Evolutionary conservation across 1,140 invertebrate genomes (phyloP).

Genomic region (Choristoneura fumiferana): DNA sequence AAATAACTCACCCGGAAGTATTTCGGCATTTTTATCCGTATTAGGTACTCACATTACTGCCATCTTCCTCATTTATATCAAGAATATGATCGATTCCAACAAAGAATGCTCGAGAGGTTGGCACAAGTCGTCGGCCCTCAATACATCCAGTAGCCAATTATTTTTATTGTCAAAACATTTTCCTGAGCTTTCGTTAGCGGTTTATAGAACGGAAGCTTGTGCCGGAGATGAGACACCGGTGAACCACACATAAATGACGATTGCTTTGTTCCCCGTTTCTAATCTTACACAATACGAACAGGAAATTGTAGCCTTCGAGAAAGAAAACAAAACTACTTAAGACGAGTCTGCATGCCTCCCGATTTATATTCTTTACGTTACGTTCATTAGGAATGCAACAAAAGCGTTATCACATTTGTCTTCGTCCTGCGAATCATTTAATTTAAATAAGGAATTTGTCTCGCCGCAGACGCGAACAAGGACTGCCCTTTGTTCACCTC

Average conservation of each 20-base stretch:
- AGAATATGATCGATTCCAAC: too few relatives aligned
- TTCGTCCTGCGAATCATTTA: constrained; percentile 12
- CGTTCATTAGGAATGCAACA: constrained; percentile 1
- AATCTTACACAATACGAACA: background rate
- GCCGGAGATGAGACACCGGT: constrained; percentile 3
- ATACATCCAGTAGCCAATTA: too few relatives aligned
- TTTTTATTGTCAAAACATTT: constrained; percentile 6
- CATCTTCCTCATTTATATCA: too few relatives aligned
- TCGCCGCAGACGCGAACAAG: background rate
- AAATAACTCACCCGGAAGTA: too few relatives aligned
- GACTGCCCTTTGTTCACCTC: too few relatives aligned
- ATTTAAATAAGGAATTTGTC: constrained; percentile 4
- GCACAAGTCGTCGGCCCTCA: too few relatives aligned
- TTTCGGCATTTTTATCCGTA: too few relatives aligned
- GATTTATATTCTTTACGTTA: constrained; percentile 7
- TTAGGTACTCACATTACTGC: too few relatives aligned
- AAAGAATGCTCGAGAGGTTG: too few relatives aligned
- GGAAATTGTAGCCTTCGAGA: background rate
- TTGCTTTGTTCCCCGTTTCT: background rate
- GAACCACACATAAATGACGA: constrained; percentile 4
- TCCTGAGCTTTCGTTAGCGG: background rate
- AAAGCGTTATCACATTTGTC: background rate
- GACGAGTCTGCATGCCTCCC: background rate
- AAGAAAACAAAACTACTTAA: background rate
- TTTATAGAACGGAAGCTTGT: background rate